phyloP scores from a whole-genome alignment of 2,113 vertebrate genomes.

The Bubalus kerabau region DNA sequence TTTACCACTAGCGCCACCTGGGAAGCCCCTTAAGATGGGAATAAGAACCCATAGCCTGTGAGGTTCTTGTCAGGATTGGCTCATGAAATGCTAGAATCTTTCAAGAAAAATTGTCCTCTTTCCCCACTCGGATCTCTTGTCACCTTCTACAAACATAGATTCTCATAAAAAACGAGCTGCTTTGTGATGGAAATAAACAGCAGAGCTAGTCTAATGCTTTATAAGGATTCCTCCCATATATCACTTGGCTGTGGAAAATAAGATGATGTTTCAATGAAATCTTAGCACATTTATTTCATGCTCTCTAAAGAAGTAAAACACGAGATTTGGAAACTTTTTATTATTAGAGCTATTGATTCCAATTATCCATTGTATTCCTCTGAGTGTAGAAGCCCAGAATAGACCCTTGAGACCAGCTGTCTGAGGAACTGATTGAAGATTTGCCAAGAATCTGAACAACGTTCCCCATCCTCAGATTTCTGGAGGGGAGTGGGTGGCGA shows the following conservation, averaged over 20 bases:
- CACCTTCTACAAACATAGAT: not conserved
- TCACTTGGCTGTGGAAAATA: not conserved
- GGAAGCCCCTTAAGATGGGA: not conserved
- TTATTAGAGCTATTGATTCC: not conserved
- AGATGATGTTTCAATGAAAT: not conserved
- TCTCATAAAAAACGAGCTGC: not conserved
- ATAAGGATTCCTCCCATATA: rapidly evolving
- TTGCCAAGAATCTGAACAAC: not conserved
- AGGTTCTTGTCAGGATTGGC: not conserved
- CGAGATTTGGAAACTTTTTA: not conserved
- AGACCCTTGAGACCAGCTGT: not conserved
- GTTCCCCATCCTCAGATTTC: not conserved
- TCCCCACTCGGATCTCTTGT: not conserved
- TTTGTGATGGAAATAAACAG: not conserved
- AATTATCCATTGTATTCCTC: not conserved
- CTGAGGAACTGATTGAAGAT: not conserved
- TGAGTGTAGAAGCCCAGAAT: not conserved
- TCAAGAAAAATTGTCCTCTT: not conserved
- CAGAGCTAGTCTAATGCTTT: not conserved
- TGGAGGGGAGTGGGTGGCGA: not conserved
- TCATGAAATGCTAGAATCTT: not conserved
- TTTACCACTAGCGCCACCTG: not conserved
- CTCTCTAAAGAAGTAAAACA: not conserved
- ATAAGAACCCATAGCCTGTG: rapidly evolving
- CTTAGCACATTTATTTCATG: not conserved